Conservation (phyloP, 2,797 vertebrate genomes). For the Sebastes steindachneri region DNA sequence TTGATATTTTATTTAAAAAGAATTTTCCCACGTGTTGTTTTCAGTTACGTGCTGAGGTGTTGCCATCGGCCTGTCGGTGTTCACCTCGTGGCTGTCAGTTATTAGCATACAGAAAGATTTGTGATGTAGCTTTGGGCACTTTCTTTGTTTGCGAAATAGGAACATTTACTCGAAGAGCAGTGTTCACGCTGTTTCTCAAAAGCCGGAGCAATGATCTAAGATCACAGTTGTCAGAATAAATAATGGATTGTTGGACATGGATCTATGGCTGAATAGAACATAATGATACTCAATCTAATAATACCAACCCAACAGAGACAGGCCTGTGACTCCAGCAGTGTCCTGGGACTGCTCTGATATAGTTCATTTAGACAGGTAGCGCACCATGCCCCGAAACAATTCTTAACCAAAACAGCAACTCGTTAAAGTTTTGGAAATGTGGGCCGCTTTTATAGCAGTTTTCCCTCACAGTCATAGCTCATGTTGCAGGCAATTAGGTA, state of each 20-base stretch:
- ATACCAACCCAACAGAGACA: background rate
- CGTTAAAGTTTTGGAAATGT: constrained; percentile 14
- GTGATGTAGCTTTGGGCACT: background rate
- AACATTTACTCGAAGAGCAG: constrained; percentile 7
- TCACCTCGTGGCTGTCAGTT: constrained; percentile 20
- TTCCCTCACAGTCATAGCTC: background rate
- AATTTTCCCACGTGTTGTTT: constrained; percentile 17
- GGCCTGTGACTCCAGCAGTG: background rate
- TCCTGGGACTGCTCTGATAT: background rate
- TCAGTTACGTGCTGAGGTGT: constrained; percentile 7
- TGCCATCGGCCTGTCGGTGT: constrained; percentile 20
- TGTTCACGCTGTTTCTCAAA: background rate
- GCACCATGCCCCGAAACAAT: background rate
- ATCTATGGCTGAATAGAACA: background rate
- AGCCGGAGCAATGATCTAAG: constrained; percentile 1
- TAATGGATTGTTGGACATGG: background rate
- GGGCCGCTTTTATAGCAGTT: background rate
- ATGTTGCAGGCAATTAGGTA: constrained; percentile 17
- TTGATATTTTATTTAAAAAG: constrained; percentile 4
- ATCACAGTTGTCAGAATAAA: constrained; percentile 18
- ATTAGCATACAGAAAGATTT: constrained; percentile 22
- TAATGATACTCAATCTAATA: background rate
- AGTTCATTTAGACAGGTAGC: constrained; percentile 21
- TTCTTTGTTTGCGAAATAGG: constrained; percentile 23
- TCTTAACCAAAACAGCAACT: constrained; percentile 11